Evolutionary conservation across 2,113 vertebrate species (phyloP).

Genomic region (Halichoeres trimaculatus): DNA sequence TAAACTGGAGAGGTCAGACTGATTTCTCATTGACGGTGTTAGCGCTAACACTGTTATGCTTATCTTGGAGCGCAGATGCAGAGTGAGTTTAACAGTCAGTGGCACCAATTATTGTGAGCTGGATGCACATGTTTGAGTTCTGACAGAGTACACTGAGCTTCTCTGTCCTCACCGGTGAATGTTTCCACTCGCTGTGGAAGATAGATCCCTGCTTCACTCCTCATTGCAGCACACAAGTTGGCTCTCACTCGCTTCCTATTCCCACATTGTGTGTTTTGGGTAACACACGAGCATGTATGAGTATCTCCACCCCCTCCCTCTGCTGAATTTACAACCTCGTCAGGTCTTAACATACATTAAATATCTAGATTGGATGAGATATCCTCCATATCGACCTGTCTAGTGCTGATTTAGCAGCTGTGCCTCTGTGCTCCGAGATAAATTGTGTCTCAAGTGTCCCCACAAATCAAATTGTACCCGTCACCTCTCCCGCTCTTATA

Average conservation of each 20-base stretch:
- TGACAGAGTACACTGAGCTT: conserved; percentile 1
- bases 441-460: conserved; percentile 25
- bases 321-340: not conserved
- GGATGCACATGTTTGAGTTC: conserved; percentile 12
- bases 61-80: conserved; percentile 8
- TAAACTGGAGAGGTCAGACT: not conserved
- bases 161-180: not conserved
- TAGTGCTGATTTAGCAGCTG: conserved; percentile 21
- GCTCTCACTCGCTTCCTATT: no score
- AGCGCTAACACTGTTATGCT: conserved; percentile 24
- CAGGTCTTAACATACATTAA: not conserved
- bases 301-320: not conserved
- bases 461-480: conserved; percentile 27
- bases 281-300: no score
- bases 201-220: not conserved
- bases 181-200: conserved; percentile 5
- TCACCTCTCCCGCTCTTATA: conserved; percentile 2
- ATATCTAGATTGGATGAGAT: not conserved
- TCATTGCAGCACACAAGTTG: not conserved
- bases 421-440: conserved; percentile 20
- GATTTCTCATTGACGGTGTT: conserved; percentile 11
- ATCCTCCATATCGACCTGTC: not conserved
- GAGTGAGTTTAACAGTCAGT: conserved; percentile 15
- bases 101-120: conserved; percentile 12
- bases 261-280: no score